These are phyloP conservation scores for Pyxicephalus adspersus DNA, from an alignment of 2,113 vertebrate species.

Conservation along the genomic window DNA sequence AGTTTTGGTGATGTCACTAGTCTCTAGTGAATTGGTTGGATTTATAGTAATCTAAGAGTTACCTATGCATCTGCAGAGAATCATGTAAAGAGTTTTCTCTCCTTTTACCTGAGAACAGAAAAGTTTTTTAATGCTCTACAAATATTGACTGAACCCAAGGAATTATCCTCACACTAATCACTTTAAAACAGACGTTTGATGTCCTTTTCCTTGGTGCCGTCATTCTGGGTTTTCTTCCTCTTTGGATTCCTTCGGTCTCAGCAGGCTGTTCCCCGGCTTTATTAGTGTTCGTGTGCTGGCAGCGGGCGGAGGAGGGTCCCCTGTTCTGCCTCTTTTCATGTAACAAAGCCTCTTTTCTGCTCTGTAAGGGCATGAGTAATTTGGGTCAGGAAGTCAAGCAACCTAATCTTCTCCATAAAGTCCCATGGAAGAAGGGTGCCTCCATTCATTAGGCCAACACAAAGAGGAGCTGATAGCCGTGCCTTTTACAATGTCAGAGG, in stretches of 20 bases:
- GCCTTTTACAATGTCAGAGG: conserved; percentile 21
- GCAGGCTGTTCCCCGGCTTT: conserved; percentile 26
- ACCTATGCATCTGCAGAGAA: no score
- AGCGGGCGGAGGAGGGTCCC: not conserved
- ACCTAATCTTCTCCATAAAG: conserved; percentile 62
- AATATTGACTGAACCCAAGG: no score
- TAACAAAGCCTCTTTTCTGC: conserved; percentile 62
- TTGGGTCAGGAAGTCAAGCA: conserved; percentile 70
- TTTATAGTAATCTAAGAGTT: no score
- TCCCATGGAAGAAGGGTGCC: conserved; percentile 7
- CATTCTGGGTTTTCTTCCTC: not conserved
- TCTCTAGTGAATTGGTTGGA: no score
- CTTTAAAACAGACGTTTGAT: no score
- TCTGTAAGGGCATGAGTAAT: conserved; percentile 73
- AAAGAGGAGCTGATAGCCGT: conserved; percentile 10
- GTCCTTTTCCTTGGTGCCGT: not conserved
- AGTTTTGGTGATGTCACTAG: no score
- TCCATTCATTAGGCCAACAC: conserved; percentile 31
- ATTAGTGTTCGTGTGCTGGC: not conserved
- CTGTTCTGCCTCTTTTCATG: not conserved
- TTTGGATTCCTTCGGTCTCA: not conserved
- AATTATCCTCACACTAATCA: no score
- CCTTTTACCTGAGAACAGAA: no score
- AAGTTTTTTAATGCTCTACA: no score
- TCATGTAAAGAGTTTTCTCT: no score